Conservation (phyloP, 2,797 vertebrate species). For the Neosalanx taihuensis region DNA sequence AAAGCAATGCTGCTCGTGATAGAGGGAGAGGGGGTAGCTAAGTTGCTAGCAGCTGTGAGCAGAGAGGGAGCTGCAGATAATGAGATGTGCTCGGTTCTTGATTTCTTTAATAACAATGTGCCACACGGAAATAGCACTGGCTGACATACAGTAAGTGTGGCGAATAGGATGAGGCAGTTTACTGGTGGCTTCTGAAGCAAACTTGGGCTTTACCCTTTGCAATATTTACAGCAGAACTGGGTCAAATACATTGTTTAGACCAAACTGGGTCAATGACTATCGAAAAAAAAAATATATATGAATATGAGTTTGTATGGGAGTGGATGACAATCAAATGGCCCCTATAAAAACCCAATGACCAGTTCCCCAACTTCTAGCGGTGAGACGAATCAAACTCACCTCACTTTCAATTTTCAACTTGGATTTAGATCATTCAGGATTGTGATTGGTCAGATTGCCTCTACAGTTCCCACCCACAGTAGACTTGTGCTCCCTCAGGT, state of each 20-base stretch:
- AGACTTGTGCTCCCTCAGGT: background rate
- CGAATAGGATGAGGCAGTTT: background rate
- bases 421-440: too few relatives aligned
- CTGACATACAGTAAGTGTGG: too few relatives aligned
- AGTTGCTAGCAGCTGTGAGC: background rate
- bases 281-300: background rate
- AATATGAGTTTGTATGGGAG: background rate
- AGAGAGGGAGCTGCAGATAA: constrained; percentile 1
- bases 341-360: too few relatives aligned
- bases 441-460: too few relatives aligned
- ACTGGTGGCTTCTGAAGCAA: background rate
- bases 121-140: background rate
- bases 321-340: too few relatives aligned
- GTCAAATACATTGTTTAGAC: background rate
- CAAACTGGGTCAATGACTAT: background rate
- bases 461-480: too few relatives aligned
- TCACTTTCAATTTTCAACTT: too few relatives aligned
- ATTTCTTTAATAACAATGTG: background rate
- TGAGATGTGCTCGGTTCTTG: background rate
- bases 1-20: background rate
- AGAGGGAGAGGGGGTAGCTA: background rate
- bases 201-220: background rate
- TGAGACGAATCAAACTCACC: too few relatives aligned
- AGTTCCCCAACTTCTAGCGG: too few relatives aligned
- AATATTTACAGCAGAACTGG: background rate